Evolutionary conservation across 2,888 invertebrate species (phyloP).

Genomic region (Agriopis marginaria): DNA sequence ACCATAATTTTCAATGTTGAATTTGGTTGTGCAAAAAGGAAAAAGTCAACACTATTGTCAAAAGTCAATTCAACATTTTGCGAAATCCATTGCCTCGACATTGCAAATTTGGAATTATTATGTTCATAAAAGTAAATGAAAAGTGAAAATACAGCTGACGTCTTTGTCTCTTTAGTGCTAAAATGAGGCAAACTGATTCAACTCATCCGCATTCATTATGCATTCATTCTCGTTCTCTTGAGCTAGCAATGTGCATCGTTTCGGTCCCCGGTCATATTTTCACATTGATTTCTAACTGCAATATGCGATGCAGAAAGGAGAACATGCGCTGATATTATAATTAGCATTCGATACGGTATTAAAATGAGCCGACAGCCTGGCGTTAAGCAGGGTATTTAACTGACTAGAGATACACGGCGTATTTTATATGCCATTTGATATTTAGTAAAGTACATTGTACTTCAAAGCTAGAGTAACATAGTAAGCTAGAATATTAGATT

Average conservation of each 20-base stretch:
- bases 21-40: too few species aligned
- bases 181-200: too few species aligned
- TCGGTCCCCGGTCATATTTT: conserved; percentile 32
- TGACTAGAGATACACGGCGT: conserved; percentile 15
- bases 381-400: conserved; percentile 29
- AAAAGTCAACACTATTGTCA: too few species aligned
- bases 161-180: too few species aligned
- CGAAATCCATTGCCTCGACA: too few species aligned
- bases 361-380: conserved; percentile 27
- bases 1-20: too few species aligned
- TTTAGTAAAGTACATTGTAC: neutral
- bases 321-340: conserved; percentile 35
- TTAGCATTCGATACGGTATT: conserved; percentile 35
- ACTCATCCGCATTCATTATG: neutral
- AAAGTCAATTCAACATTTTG: too few species aligned
- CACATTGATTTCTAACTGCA: conserved; percentile 38
- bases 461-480: neutral
- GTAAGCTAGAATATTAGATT: neutral
- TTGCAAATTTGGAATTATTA: too few species aligned
- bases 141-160: too few species aligned
- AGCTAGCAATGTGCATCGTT: conserved; percentile 23
- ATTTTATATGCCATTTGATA: conserved; percentile 18
- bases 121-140: too few species aligned
- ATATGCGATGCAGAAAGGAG: conserved; percentile 31
- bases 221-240: conserved; percentile 17